Evolutionary conservation across 2,888 invertebrate species (phyloP).

Genomic region (Stenolophus ochropezus): DNA sequence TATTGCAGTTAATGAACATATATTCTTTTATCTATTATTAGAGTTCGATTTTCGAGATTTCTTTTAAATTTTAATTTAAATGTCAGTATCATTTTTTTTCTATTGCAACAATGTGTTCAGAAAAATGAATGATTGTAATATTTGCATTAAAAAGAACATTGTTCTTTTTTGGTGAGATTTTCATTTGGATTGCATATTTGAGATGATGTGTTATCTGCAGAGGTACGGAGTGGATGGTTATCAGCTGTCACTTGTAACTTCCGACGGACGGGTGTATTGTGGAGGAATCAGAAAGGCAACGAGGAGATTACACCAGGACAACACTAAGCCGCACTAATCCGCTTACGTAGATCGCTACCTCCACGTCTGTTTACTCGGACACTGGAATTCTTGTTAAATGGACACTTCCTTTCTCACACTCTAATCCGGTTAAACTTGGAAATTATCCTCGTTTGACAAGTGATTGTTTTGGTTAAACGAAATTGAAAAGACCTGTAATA

Average conservation of each 20-base stretch:
- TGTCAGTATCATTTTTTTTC: not conserved
- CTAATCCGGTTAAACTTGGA: slow-evolving; percentile 16
- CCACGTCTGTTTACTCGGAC: not conserved
- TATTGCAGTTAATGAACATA: no score
- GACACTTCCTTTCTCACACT: slow-evolving; percentile 21
- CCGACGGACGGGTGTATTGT: slow-evolving; percentile 13
- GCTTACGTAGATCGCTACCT: slow-evolving; percentile 44
- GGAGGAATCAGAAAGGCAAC: slow-evolving; percentile 47
- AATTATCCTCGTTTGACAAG: no score
- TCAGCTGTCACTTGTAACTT: slow-evolving; percentile 25
- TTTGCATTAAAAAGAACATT: not conserved
- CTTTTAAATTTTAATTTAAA: no score
- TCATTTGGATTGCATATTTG: no score
- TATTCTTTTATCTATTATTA: no score
- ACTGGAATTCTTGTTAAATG: slow-evolving; percentile 16
- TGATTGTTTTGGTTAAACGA: no score
- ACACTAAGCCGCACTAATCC: slow-evolving; percentile 39
- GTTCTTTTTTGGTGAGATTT: not conserved
- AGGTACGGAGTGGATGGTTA: not conserved
- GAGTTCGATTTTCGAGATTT: no score
- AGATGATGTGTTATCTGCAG: not conserved
- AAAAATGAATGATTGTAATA: not conserved
- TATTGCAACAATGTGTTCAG: not conserved
- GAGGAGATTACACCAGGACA: slow-evolving; percentile 50
- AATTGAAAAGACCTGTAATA: no score